Evolutionary conservation across 2,888 invertebrate genomes (phyloP).

Genomic region (Drosophila robusta): DNA sequence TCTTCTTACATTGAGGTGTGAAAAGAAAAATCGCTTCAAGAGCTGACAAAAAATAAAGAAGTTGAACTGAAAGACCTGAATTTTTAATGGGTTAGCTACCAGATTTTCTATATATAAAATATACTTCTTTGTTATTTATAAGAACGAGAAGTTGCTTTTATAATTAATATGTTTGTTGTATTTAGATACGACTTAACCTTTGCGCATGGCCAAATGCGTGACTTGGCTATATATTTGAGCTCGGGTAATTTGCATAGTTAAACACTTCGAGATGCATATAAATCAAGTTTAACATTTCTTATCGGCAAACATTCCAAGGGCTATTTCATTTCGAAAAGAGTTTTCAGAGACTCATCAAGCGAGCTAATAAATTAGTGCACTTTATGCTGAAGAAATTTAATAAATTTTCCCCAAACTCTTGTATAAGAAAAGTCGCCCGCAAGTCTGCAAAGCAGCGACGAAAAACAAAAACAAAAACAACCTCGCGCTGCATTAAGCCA

Average conservation of each 20-base stretch:
- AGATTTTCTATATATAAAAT: background rate
- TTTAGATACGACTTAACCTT: background rate
- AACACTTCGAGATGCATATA: conserved; percentile 32
- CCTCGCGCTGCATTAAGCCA: conserved; percentile 57
- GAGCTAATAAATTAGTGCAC: conserved; percentile 64
- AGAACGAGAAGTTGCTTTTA: conserved; percentile 4
- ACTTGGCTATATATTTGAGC: conserved; percentile 8
- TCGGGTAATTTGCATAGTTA: conserved; percentile 41
- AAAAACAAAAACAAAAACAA: conserved; percentile 28
- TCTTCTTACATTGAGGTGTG: conserved; percentile 49
- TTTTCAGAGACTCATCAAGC: conserved; percentile 17
- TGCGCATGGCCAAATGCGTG: background rate
- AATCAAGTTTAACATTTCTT: conserved; percentile 18
- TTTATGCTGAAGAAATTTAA: conserved; percentile 65
- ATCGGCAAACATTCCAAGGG: conserved; percentile 30
- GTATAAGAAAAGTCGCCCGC: conserved; percentile 59
- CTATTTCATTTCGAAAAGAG: background rate
- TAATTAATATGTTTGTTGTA: background rate
- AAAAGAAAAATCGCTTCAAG: conserved; percentile 42
- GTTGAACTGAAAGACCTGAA: conserved; percentile 51
- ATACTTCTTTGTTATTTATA: background rate
- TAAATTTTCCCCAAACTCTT: conserved; percentile 56
- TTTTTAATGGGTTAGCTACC: conserved; percentile 44
- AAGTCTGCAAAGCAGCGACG: conserved; percentile 38
- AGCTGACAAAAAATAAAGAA: conserved; percentile 2